Evolutionary conservation across 2,113 vertebrate species (phyloP), one percentile per base, ranked within the genome.

Genomic region (Tetrao urogallus): DNA sequence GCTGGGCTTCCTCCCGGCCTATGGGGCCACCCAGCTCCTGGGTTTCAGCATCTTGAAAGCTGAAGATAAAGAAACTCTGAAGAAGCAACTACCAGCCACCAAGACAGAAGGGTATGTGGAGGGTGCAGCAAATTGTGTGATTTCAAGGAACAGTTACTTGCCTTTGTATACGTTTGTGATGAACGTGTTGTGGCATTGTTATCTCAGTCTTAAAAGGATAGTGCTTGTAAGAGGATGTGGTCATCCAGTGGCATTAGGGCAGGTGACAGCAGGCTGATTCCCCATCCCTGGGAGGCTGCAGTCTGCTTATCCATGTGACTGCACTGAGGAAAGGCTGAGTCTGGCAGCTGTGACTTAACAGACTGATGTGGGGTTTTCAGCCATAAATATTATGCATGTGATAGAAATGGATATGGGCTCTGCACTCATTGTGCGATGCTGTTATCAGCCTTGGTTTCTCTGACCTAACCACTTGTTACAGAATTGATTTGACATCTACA

Each of bases 21-120:
- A 98, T 10, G 98, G 84, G 28, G 99, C 98, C 0, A 32, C 97
- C n/a, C 99, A 99, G 95, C 97, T 99, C 40, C 98, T 98, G 94
- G 99, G 99, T 48, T 99, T 99, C 89, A 95, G 95, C 56, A 93
- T 96, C 14, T 94, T 99, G 20, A 94, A 97, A 9, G 96, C 98
- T 4, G 99, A 99, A 75, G 99, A 99, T 94, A 98, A 99, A 93
- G 99, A 98, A 21, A 95, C 98, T 52, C 97, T 99, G 36, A 99
- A 99, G 96, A 98, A 98, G 96, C 98, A 98, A 89, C 98, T 99
- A 30, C 99, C 99, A 0, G 94, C 92, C 9, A 95, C 98, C 72
- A 99, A 99, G 96, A 97, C 76, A 10, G 98, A 99, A 93, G 99
- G 99, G 99, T 98, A 93, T 12, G 97, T 97, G 21, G 6, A 22